Evolutionary conservation across 2,888 invertebrate genomes (phyloP), one percentile per base, ranked within the genome.

Genomic region (Unio delphinus): DNA sequence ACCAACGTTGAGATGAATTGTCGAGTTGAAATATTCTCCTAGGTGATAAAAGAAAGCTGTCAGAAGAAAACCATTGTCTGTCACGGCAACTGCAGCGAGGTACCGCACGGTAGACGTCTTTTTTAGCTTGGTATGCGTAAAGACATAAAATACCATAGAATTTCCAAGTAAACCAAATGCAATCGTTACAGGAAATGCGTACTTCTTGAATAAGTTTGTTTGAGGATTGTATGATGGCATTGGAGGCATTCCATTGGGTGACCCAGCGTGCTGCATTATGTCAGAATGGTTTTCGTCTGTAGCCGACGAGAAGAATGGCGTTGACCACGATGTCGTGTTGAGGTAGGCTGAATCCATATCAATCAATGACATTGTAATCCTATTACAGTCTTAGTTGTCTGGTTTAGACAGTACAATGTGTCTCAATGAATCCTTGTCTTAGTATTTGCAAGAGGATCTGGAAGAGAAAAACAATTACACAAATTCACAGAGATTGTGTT

Each of bases 21-120:
- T 69, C 23, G 82, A 59, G 18, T 75, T 65, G 62, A 75, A 73
- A 34, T 70, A 70, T 3, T 20, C 26, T 34, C 68, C 70, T 23
- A 83, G 55, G 30, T 76, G 73, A 0, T 65, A 65, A 7, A 81
- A 73, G 60, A 95, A 91, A 3, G 94, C 89, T 20, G 93, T 93
- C 1, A 93, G 80, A 18, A 96, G 90, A 81, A 95, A 95, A 0
- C 94, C 91, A 0, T 94, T 94, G 88, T 96, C 96, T 73, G 94
- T 94, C 1, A 94, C 89, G 0, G 95, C 95, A 64, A 95, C 89
- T 0, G 94, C 94, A 0, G 95, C 93, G 74, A 96, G 90, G 87
- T 96, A 96, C 79, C 94, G 93, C 69, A 94, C 94, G 0, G 95
- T 95, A 0, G 95, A 94, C n/a, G 94, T 92, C 63, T 93, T 92